phyloP scores from a whole-genome alignment of 2,113 vertebrate species.

The Tautogolabrus adspersus region DNA sequence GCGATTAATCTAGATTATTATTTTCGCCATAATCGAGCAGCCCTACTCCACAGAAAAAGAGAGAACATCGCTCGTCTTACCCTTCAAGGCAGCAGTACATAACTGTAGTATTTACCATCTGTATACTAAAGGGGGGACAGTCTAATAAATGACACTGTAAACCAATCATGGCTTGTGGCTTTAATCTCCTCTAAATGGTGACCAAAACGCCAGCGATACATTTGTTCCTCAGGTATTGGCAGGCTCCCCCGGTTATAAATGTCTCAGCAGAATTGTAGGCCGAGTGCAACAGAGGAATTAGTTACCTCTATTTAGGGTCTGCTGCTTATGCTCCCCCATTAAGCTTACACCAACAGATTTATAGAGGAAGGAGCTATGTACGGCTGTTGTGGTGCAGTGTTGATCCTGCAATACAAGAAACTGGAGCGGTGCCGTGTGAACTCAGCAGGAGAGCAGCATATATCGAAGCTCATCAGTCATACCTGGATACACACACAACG shows the following conservation, averaged over 20 bases:
- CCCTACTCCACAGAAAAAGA: not conserved
- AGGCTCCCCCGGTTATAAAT: slow-evolving; percentile 53
- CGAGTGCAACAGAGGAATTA: slow-evolving; percentile 61
- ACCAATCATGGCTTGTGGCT: slow-evolving; percentile 37
- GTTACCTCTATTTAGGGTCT: slow-evolving; percentile 69
- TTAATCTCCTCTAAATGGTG: slow-evolving; percentile 54
- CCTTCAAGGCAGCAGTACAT: not conserved
- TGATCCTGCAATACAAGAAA: slow-evolving; percentile 36
- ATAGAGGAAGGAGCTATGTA: slow-evolving; percentile 51
- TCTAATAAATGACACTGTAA: slow-evolving; percentile 38
- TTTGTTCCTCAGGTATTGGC: slow-evolving; percentile 64
- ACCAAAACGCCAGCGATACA: slow-evolving; percentile 52
- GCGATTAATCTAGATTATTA: too few species aligned
- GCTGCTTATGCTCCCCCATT: slow-evolving; percentile 57
- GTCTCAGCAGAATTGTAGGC: slow-evolving; percentile 61
- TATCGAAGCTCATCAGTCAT: slow-evolving; percentile 67
- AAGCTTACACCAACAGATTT: slow-evolving; percentile 66
- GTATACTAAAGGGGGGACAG: not conserved
- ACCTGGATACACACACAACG: slow-evolving; percentile 58
- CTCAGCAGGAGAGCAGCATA: slow-evolving; percentile 57
- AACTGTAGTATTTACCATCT: not conserved
- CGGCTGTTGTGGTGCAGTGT: slow-evolving; percentile 43
- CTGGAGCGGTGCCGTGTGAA: slow-evolving; percentile 65
- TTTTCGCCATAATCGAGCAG: too few species aligned
- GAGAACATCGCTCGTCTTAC: not conserved